Evolutionary conservation across 2,888 invertebrate genomes (phyloP), one percentile per base, ranked within the genome.

Genomic region (Pterostichus madidus): DNA sequence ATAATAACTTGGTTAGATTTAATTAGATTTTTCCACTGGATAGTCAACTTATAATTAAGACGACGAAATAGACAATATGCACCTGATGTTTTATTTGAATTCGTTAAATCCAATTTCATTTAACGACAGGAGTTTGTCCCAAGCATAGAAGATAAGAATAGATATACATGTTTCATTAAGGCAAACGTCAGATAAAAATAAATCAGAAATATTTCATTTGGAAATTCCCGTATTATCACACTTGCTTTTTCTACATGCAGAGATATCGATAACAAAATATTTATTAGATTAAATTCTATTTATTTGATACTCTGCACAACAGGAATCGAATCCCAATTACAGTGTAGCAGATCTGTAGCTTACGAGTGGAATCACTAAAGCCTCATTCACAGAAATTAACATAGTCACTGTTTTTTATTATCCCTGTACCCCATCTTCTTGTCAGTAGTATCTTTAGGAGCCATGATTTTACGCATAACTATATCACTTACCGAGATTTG

Each of bases 21-120:
- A 39, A 71, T 64, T 71, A 71, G 68, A 71, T 71, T 71, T 71
- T 44, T 44, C 13, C 24, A 44, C 11, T 31, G 13, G 68, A 68
- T 39, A 44, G 24, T 5, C 49, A 13, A 49, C 5, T 49, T 49
- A 32, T 39, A 64, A 64, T 64, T 59, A 59, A 59, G 11, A 31
- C 11, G 64, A 35, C 1, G 39, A 71, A 8, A 8, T 71, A 8
- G 32, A 39, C 32, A 39, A 39, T 39, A 39, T 39, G 39, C 39
- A 39, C 39, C 39, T 39, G 39, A 24, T 59, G 59, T 17, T 61
- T 31, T 61, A 32, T 61, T 31, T 10, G n/a, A 61, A 61, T 61
- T 64, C 15, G 32, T 64, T 32, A 61, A 32, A 61, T 64, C 8
- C 44, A 44, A 71, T 71, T 71, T 71, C 44, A 39, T 7, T 39